Conservation (phyloP, 2,888 invertebrate genomes). For the Orthosia gothica region DNA sequence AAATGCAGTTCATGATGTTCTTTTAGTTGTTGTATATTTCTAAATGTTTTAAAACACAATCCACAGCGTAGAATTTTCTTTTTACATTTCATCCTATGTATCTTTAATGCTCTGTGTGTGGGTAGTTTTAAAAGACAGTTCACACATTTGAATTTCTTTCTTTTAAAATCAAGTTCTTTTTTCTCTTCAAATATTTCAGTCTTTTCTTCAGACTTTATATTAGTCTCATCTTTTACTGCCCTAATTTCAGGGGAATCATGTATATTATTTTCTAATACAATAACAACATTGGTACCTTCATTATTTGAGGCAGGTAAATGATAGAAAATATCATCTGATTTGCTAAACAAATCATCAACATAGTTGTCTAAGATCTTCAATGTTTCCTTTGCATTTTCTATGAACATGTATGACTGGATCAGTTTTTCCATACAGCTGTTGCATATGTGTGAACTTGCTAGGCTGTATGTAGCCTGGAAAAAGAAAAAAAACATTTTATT, state of each 20-base stretch:
- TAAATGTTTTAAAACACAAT: conserved; percentile 41
- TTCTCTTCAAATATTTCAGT: not conserved
- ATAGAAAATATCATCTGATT: conserved; percentile 45
- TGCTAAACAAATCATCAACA: conserved; percentile 41
- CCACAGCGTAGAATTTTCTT: conserved; percentile 13
- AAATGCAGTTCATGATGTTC: conserved; percentile 40
- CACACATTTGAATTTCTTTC: conserved; percentile 34
- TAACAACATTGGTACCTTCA: conserved; percentile 46
- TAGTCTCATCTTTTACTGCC: not conserved
- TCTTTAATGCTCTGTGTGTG: conserved; percentile 25
- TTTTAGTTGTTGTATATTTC: conserved; percentile 22
- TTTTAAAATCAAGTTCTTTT: conserved; percentile 2
- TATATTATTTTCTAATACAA: conserved; percentile 49
- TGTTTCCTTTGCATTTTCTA: conserved; percentile 41
- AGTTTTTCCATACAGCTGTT: conserved; percentile 49
- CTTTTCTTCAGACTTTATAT: not conserved
- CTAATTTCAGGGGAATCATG: not conserved
- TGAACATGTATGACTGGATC: conserved; percentile 54
- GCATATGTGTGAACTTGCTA: conserved; percentile 46
- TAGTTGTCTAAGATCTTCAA: conserved; percentile 29
- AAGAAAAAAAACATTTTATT: not conserved
- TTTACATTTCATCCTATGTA: conserved; percentile 36
- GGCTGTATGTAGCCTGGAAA: conserved; percentile 43
- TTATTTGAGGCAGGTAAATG: conserved; percentile 20
- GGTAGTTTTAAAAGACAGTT: conserved; percentile 30